Conservation (phyloP, 2,113 vertebrate species). For the Oenanthe melanoleuca region DNA sequence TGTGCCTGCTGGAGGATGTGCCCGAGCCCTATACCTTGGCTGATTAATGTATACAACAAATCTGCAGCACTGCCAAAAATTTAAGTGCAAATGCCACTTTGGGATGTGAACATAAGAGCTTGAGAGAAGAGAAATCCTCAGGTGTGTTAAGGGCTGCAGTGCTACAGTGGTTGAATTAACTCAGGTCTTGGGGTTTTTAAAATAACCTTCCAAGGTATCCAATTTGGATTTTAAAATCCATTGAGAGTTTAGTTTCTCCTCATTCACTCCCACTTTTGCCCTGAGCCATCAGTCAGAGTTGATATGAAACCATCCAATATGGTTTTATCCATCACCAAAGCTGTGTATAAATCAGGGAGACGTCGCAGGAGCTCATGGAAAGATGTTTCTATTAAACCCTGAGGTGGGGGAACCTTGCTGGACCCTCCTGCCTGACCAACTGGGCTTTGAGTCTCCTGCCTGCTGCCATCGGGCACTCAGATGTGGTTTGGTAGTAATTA, state of each 20-base stretch:
- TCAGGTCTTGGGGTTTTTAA: not conserved
- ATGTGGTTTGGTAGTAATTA: conserved; percentile 28
- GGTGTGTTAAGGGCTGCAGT: not conserved
- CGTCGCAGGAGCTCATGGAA: fast-evolving
- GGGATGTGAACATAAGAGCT: not conserved
- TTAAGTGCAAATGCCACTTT: not conserved
- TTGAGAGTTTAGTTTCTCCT: not conserved
- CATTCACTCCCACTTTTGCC: not conserved
- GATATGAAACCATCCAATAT: fast-evolving
- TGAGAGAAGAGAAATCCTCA: not conserved
- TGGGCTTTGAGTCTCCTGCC: not conserved
- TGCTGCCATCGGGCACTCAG: not conserved
- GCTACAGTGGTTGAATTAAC: not conserved
- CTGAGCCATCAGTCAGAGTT: not conserved
- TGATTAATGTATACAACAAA: not conserved
- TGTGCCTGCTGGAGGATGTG: not conserved
- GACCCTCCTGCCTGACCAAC: not conserved
- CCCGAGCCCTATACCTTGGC: not conserved
- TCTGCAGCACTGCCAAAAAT: not conserved
- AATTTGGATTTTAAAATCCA: not conserved
- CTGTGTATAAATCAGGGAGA: not conserved
- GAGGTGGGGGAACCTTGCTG: not conserved
- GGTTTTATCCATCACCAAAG: not conserved
- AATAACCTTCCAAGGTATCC: not conserved
- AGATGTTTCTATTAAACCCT: not conserved